Evolutionary conservation across 2,797 vertebrate genomes (phyloP), one percentile per base, ranked within the genome.

Genomic region (Chloroceryle amazona): DNA sequence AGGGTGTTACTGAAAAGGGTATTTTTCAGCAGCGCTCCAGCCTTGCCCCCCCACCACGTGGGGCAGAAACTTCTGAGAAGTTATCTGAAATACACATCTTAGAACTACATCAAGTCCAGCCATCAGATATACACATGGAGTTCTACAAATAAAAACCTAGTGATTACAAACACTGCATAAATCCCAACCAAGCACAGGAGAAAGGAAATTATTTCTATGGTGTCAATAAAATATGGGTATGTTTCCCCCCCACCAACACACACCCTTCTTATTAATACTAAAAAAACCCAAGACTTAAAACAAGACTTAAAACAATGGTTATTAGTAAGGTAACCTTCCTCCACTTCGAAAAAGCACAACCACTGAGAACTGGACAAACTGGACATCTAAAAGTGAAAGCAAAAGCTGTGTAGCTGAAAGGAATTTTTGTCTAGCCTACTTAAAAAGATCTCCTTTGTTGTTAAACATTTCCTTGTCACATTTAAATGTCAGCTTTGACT

Each of bases 371-470:
- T 26, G 35, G 19, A 60, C 58, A 89, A 90, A 90, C 21, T 46
- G 55, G 81, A 49, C 52, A 86, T 29, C 57, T 13, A 42, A 63
- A 94, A 93, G 35, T 13, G 67, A 93, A 81, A 86, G 85, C 47
- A 91, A 95, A 95, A 95, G 73, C 76, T 37, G 19, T 11, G 41
- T 63, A 80, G 81, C 61, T 93, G 72, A 92, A 87, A 80, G 60
- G 52, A 61, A 65, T 85, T 94, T 89, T 84, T 95, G 86, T 67
- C n/a, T 57, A 57, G 60, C 23, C 33, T 70, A 31, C 51, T 81
- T 84, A 73, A 84, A 51, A 51, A 41, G 39, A 41, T 42, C 62
- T 73, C 66, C 66, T 95, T 74, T 79, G 60, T 75, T 72, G 39
- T 61, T 89, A 81, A 94, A 90, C 23, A 54, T 62, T 80, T 85